Conservation (phyloP, 2,113 vertebrate genomes). For the Noctilio leporinus region DNA sequence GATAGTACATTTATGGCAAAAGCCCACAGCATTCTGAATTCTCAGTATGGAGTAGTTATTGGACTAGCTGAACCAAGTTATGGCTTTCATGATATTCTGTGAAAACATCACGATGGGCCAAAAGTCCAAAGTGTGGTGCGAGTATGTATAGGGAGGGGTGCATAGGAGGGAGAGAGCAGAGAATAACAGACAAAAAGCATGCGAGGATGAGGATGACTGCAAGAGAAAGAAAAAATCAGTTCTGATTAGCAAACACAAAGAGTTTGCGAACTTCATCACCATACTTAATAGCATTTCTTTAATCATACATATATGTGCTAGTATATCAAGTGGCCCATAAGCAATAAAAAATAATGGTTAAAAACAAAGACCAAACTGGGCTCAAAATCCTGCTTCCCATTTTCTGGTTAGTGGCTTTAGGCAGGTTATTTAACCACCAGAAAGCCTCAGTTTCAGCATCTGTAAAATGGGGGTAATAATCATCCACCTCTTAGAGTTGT, state of each 20-base stretch:
- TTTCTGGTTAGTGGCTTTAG: background rate
- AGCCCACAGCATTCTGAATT: background rate
- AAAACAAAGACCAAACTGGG: background rate
- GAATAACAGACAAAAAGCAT: background rate
- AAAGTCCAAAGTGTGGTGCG: background rate
- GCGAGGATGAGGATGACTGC: background rate
- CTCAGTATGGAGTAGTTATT: background rate
- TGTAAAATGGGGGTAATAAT: slow-evolving; percentile 45
- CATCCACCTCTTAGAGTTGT: background rate
- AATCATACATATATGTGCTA: background rate
- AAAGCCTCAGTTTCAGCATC: slow-evolving; percentile 29
- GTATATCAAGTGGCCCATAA: background rate
- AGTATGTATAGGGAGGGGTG: background rate
- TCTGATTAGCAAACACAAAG: background rate
- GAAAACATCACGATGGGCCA: background rate
- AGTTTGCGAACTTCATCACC: background rate
- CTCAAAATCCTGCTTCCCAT: background rate
- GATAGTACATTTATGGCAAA: background rate
- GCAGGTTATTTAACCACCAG: background rate
- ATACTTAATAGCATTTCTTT: background rate
- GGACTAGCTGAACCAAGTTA: background rate
- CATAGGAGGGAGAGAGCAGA: background rate
- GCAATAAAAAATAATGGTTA: background rate
- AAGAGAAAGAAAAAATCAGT: background rate
- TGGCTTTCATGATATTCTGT: background rate